phyloP scores from a whole-genome alignment of 2,888 invertebrate species.

The Plagiodera versicolora region DNA sequence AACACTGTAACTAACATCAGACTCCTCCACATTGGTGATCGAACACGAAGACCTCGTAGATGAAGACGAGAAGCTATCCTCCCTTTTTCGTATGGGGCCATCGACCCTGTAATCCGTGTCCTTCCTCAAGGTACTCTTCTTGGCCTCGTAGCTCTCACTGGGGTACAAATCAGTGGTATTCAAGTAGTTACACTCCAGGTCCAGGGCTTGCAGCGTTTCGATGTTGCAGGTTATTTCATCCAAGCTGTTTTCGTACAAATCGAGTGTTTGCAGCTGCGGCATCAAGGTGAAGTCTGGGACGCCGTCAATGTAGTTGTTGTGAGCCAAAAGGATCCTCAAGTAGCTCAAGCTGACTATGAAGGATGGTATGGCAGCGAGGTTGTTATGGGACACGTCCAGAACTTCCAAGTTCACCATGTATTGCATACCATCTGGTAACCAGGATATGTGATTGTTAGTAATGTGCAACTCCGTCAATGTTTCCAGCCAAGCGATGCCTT shows the following conservation, averaged over 20 bases:
- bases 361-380: conserved; percentile 30
- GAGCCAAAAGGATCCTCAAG: conserved; percentile 30
- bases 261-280: conserved; percentile 33
- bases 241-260: conserved; percentile 39
- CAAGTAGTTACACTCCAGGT: conserved; percentile 36
- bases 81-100: neutral
- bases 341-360: conserved; percentile 24
- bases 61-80: neutral
- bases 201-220: conserved; percentile 23
- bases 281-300: conserved; percentile 29
- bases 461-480: conserved; percentile 36
- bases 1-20: no score
- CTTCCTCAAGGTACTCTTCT: conserved; percentile 26
- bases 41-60: neutral
- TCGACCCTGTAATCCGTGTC: neutral
- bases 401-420: conserved; percentile 37
- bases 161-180: conserved; percentile 18
- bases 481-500: conserved; percentile 35
- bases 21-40: neutral
- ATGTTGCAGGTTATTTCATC: conserved; percentile 15
- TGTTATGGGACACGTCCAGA: conserved; percentile 37
- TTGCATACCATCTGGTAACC: conserved; percentile 37
- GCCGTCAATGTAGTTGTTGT: conserved; percentile 32
- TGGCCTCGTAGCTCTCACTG: conserved; percentile 26
- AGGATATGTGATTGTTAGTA: conserved; percentile 34